A percentile compares a stretch with the other conserved stretches of the same genome.
Evolutionary conservation across 2,797 vertebrate genomes (phyloP).

Genomic region (Enteromius anoplus): DNA sequence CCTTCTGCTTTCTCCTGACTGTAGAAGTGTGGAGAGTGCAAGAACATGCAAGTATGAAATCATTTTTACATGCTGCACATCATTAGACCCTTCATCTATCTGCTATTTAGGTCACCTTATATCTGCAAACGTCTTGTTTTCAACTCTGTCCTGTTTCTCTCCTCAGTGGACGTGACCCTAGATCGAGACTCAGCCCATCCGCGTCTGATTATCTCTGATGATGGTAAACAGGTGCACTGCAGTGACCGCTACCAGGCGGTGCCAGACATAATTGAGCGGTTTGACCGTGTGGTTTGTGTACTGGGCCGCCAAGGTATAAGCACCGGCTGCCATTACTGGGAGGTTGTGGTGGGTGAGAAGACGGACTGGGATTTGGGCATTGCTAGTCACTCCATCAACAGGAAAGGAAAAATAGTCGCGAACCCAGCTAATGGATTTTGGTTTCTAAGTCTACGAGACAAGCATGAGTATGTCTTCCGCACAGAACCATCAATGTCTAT

Average conservation of each 20-base stretch:
- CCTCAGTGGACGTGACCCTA: conserved; percentile 75
- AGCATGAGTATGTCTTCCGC: conserved; percentile 70
- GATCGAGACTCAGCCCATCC: conserved; percentile 81
- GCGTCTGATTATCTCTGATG: conserved; percentile 77
- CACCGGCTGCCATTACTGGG: conserved; percentile 83
- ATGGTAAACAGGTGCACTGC: conserved; percentile 75
- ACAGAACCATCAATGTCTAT: conserved; percentile 71
- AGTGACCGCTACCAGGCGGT: conserved; percentile 68
- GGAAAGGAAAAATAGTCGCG: conserved; percentile 77
- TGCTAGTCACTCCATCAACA: conserved; percentile 67
- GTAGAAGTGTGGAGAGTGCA: conserved; percentile 70
- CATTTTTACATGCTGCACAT: background rate
- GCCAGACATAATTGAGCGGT: conserved; percentile 72
- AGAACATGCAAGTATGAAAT: conserved; percentile 73
- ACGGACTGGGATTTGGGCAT: conserved; percentile 81
- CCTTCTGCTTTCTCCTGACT: background rate
- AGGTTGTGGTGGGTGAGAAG: conserved; percentile 78
- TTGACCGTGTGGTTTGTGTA: conserved; percentile 81
- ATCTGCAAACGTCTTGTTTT: background rate
- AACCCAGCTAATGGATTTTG: conserved; percentile 78
- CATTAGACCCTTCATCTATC: background rate
- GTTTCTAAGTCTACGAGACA: conserved; percentile 78
- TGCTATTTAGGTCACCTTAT: background rate
- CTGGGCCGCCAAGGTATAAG: conserved; percentile 75
- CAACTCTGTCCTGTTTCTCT: background rate